These are phyloP conservation scores for Eretmochelys imbricata DNA, from an alignment of 2,113 vertebrate species.

Conservation along the genomic window DNA sequence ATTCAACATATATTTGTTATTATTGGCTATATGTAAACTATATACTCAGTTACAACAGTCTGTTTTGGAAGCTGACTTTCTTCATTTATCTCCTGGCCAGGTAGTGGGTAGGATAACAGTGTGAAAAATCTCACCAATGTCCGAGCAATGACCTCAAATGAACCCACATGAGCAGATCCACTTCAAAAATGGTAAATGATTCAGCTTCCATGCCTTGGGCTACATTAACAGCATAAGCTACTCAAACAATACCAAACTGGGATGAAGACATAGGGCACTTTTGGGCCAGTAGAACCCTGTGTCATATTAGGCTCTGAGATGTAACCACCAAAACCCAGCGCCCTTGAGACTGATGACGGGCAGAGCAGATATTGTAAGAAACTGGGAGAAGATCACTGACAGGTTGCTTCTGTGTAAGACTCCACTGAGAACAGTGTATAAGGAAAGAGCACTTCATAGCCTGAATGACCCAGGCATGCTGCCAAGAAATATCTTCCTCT, in stretches of 20 bases:
- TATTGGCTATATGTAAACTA: not conserved
- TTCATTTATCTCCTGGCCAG: constrained; percentile 20
- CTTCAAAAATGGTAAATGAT: not conserved
- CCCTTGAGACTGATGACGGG: constrained; percentile 26
- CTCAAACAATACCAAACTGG: not conserved
- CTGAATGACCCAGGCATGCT: constrained; percentile 38
- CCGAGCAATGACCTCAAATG: constrained; percentile 51
- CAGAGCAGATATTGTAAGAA: constrained; percentile 8
- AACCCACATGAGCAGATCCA: not conserved
- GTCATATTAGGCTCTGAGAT: constrained; percentile 21
- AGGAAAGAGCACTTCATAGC: not conserved
- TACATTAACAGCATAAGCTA: not conserved
- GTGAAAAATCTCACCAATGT: constrained; percentile 24
- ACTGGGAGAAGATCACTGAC: constrained; percentile 47
- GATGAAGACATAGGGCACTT: not conserved
- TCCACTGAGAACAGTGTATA: not conserved
- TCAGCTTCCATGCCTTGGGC: not conserved
- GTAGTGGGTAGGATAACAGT: constrained; percentile 3
- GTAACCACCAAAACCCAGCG: constrained; percentile 15
- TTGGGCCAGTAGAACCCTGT: not conserved
- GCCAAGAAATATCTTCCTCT: constrained; percentile 59
- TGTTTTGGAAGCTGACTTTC: constrained; percentile 35
- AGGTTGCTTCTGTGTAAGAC: constrained; percentile 24
- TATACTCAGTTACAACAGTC: not conserved
- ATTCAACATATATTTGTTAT: not conserved